These are phyloP conservation scores for Aulostomus chinensis DNA, from an alignment of 2,797 vertebrate species.

Conservation along the genomic window DNA sequence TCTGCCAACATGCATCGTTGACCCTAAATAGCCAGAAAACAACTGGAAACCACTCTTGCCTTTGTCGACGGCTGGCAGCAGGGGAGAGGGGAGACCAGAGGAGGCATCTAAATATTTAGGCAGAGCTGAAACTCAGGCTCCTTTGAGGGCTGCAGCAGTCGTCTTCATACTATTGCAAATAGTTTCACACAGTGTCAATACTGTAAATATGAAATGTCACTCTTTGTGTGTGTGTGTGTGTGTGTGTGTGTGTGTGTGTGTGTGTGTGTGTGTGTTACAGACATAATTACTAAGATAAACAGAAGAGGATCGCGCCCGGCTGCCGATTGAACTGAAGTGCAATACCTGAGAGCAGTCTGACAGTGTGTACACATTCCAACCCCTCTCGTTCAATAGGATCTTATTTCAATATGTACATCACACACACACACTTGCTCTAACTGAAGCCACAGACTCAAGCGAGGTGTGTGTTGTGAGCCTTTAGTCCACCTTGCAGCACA, in stretches of 20 bases:
- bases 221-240: constrained; percentile 10
- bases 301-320: constrained; percentile 20
- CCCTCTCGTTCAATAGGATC: constrained; percentile 30
- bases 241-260: too few relatives aligned
- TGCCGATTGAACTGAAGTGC: constrained; percentile 26
- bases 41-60: constrained; percentile 34
- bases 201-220: neutral
- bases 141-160: constrained; percentile 4
- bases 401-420: constrained; percentile 15
- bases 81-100: constrained; percentile 8
- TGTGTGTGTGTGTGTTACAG: constrained; percentile 24
- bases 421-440: constrained; percentile 13
- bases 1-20: constrained; percentile 55
- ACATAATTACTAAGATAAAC: constrained; percentile 48
- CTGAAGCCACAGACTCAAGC: constrained; percentile 21
- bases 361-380: constrained; percentile 32
- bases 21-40: constrained; percentile 58
- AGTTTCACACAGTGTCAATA: constrained; percentile 35
- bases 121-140: constrained; percentile 11
- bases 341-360: constrained; percentile 24
- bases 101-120: constrained; percentile 30
- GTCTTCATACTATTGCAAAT: constrained; percentile 21
- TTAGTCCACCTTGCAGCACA: constrained; percentile 23
- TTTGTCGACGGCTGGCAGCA: constrained; percentile 14
- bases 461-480: constrained; percentile 51